A percentile compares a stretch with the other conserved stretches of the same genome.
These are phyloP conservation scores for Parus major DNA, from an alignment of 2,113 vertebrate species.

Conservation along the genomic window DNA sequence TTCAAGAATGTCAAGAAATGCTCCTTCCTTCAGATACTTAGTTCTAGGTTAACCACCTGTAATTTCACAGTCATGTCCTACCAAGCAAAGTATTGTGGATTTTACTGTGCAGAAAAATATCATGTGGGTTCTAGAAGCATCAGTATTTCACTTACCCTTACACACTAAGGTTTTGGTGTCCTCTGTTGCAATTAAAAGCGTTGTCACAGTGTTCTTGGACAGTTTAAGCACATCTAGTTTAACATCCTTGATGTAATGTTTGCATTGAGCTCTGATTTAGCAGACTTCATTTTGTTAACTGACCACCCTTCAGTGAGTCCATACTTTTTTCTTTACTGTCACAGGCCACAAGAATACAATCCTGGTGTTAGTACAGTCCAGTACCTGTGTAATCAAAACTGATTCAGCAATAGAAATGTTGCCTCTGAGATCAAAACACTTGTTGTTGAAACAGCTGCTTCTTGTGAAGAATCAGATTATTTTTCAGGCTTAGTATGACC, in stretches of 20 bases:
- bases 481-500: neutral
- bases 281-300: neutral
- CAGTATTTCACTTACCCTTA: neutral
- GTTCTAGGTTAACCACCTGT: neutral
- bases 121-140: neutral
- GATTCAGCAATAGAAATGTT: neutral
- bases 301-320: neutral
- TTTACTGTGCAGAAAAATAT: neutral
- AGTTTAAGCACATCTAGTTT: neutral
- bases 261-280: neutral
- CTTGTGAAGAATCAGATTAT: neutral
- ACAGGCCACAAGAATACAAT: neutral
- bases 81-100: neutral
- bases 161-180: neutral
- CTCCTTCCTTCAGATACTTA: neutral
- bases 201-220: neutral
- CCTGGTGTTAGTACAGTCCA: neutral
- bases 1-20: neutral
- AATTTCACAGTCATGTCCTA: neutral
- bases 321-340: neutral
- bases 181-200: neutral
- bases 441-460: neutral
- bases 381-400: neutral
- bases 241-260: neutral
- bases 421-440: neutral